Evolutionary conservation across 1,140 invertebrate species (phyloP).

Genomic region (Popillia japonica): DNA sequence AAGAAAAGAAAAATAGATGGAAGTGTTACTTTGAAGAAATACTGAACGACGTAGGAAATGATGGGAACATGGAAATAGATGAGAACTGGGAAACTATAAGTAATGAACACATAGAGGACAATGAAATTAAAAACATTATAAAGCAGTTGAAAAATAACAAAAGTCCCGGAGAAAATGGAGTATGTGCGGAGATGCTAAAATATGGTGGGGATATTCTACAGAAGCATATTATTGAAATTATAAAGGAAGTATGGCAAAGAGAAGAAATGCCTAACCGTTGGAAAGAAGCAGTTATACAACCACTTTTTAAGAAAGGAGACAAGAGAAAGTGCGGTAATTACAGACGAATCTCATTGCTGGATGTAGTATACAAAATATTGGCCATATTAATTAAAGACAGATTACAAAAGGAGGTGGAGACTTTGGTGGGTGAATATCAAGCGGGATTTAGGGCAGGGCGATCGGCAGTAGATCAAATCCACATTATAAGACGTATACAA

Average conservation of each 20-base stretch:
- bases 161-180: background rate
- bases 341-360: background rate
- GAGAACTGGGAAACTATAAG: background rate
- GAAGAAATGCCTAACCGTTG: background rate
- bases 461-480: background rate
- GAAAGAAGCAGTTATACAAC: background rate
- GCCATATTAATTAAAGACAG: background rate
- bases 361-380: conserved; percentile 14
- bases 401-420: background rate
- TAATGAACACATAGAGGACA: background rate
- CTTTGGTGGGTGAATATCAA: background rate
- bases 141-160: background rate
- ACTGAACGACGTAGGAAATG: background rate
- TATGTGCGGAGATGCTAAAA: background rate
- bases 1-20: background rate
- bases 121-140: background rate
- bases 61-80: background rate
- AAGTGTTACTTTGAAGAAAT: background rate
- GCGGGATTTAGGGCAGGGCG: background rate
- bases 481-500: background rate
- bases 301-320: background rate
- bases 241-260: background rate
- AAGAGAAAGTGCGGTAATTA: background rate
- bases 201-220: conserved; percentile 4
- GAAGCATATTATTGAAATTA: background rate